Percentiles rank a stretch among this genome's conserved stretches.
Evolutionary conservation across 2,888 invertebrate genomes (phyloP).

Genomic region (Papilio protenor): DNA sequence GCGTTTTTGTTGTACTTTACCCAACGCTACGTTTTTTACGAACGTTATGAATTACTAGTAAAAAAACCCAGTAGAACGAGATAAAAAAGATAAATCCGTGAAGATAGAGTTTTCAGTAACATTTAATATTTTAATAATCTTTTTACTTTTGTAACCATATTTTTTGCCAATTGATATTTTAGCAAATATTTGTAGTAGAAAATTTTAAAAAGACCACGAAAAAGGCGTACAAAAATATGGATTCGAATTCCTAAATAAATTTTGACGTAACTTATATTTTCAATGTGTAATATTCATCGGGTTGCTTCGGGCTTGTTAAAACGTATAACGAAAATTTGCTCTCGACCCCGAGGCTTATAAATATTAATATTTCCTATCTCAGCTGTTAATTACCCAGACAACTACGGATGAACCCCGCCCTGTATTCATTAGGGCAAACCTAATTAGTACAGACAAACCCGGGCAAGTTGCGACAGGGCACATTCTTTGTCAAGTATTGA

Average conservation of each 20-base stretch:
- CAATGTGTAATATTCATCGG: slow-evolving; percentile 71
- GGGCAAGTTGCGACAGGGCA: slow-evolving; percentile 58
- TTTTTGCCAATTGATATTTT: background rate
- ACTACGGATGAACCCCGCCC: slow-evolving; percentile 73
- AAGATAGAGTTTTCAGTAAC: background rate
- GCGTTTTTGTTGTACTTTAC: background rate
- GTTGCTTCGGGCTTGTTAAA: slow-evolving; percentile 61
- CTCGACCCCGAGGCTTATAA: slow-evolving; percentile 68
- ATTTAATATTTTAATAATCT: background rate
- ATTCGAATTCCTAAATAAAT: slow-evolving; percentile 26
- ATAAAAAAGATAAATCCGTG: background rate
- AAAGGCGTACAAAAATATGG: slow-evolving; percentile 34
- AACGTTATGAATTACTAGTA: background rate
- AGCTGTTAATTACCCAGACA: slow-evolving; percentile 78
- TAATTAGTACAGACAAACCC: slow-evolving; percentile 75
- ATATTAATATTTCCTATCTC: slow-evolving; percentile 81
- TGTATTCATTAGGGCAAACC: slow-evolving; percentile 77
- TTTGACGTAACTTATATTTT: slow-evolving; percentile 50
- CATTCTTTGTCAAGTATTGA: slow-evolving; percentile 64
- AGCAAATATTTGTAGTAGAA: slow-evolving; percentile 8
- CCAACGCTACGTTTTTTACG: background rate
- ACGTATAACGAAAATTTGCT: slow-evolving; percentile 68
- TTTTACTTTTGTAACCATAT: background rate
- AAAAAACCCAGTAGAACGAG: background rate
- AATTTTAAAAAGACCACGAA: slow-evolving; percentile 21